Percentiles rank a stretch among this genome's conserved stretches.
phyloP scores from a whole-genome alignment of 2,797 vertebrate species.

The Chelon labrosus region DNA sequence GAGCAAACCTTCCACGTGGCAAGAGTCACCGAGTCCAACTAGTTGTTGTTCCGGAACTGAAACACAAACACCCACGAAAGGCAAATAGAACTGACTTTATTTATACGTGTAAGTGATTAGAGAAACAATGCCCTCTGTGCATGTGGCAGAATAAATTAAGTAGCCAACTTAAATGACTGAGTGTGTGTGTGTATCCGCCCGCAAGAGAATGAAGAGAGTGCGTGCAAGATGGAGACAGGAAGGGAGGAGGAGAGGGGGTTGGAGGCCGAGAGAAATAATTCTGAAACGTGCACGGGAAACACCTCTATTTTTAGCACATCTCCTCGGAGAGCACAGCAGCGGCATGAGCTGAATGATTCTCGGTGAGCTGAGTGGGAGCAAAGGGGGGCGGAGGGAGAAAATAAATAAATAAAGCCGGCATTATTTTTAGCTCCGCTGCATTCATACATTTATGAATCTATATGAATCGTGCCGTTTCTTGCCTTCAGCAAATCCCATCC shows the following conservation, averaged over 20 bases:
- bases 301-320: constrained; percentile 81
- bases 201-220: constrained; percentile 28
- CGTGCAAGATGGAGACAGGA: constrained; percentile 16
- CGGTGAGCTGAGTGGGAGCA: constrained; percentile 39
- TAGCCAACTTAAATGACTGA: constrained; percentile 31
- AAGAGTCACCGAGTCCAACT: not conserved
- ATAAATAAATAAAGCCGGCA: constrained; percentile 66
- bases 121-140: constrained; percentile 17
- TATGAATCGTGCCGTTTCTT: constrained; percentile 59
- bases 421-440: constrained; percentile 74
- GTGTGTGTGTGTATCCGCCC: constrained; percentile 19
- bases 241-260: constrained; percentile 27
- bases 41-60: not conserved
- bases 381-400: constrained; percentile 8
- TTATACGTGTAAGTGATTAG: constrained; percentile 4
- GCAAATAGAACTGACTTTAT: too few relatives aligned
- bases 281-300: constrained; percentile 77
- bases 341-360: constrained; percentile 75
- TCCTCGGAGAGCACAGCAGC: constrained; percentile 65
- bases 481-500: constrained; percentile 62
- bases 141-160: constrained; percentile 40
- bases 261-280: constrained; percentile 64
- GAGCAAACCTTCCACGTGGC: not conserved
- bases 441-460: constrained; percentile 75
- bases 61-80: not conserved